These are phyloP conservation scores for Micropoecilia bifurca DNA, from an alignment of 2,797 vertebrate species.

Conservation along the genomic window DNA sequence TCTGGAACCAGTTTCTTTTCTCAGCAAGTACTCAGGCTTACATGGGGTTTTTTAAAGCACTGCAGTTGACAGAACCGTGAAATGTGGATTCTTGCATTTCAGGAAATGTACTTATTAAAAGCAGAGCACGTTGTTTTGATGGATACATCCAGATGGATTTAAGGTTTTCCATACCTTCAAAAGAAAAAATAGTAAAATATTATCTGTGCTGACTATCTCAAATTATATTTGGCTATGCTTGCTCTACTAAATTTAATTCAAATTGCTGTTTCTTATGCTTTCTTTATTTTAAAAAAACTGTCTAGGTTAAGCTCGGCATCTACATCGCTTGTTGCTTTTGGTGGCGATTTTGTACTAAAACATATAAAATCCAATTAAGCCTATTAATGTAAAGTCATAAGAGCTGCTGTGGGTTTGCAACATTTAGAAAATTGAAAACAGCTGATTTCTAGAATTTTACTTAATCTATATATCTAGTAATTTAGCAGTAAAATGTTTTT, in stretches of 20 bases:
- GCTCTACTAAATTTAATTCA: background rate
- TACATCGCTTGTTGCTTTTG: background rate
- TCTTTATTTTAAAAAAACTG: too few relatives aligned
- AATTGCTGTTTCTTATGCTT: background rate
- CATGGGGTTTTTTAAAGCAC: conserved; percentile 18
- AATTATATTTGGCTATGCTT: background rate
- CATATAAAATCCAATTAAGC: background rate
- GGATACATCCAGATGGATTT: background rate
- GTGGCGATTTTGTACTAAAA: background rate
- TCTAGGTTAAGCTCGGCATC: background rate
- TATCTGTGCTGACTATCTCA: background rate
- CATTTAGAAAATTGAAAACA: background rate
- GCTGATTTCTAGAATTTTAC: background rate
- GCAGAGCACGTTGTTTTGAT: background rate
- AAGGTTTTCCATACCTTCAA: background rate
- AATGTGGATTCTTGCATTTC: conserved; percentile 11
- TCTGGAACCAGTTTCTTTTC: conserved; percentile 28
- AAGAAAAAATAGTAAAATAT: background rate
- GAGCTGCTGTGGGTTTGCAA: background rate
- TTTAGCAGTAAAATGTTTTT: too few relatives aligned
- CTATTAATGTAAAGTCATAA: background rate
- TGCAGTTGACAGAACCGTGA: conserved; percentile 23
- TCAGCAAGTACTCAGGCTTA: conserved; percentile 15
- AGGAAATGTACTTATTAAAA: conserved; percentile 23
- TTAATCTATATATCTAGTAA: background rate